A percentile compares a stretch with the other conserved stretches of the same genome.
Conservation (phyloP, 1,140 invertebrate species). For the Megalopta genalis region DNA sequence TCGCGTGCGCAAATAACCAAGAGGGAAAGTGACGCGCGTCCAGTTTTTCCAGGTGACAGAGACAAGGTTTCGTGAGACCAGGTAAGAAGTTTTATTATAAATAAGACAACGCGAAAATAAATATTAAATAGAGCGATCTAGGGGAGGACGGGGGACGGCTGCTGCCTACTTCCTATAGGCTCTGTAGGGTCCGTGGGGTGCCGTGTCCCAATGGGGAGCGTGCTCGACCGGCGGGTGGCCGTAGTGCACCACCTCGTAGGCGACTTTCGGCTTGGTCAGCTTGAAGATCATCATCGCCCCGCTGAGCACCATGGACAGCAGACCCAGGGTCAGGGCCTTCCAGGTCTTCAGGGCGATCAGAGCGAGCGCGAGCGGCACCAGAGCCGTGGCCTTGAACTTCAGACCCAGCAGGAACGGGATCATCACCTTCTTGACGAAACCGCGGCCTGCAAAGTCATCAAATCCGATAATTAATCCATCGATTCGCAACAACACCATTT, state of each 20-base stretch:
- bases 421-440: slow-evolving; percentile 90
- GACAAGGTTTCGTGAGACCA: slow-evolving; percentile 40
- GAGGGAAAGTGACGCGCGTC: slow-evolving; percentile 25
- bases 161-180: slow-evolving; percentile 74
- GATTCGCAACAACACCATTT: background rate
- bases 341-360: slow-evolving; percentile 92
- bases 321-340: slow-evolving; percentile 91
- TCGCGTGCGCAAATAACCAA: slow-evolving; percentile 17
- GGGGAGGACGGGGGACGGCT: background rate
- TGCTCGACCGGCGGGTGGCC: slow-evolving; percentile 89
- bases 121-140: slow-evolving; percentile 68
- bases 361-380: slow-evolving; percentile 89
- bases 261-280: slow-evolving; percentile 89
- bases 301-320: slow-evolving; percentile 90
- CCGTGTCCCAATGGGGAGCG: slow-evolving; percentile 83
- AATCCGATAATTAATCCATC: background rate
- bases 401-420: slow-evolving; percentile 91
- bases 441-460: slow-evolving; percentile 82
- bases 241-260: slow-evolving; percentile 91
- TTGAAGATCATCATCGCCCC: slow-evolving; percentile 92
- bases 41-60: background rate
- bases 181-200: slow-evolving; percentile 83
- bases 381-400: slow-evolving; percentile 90
- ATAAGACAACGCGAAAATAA: slow-evolving; percentile 65
- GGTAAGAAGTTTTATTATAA: slow-evolving; percentile 65